A percentile compares a stretch with the other conserved stretches of the same genome.
These are phyloP conservation scores for Eristalis intricaria DNA, from an alignment of 2,888 invertebrate genomes.

Conservation along the genomic window DNA sequence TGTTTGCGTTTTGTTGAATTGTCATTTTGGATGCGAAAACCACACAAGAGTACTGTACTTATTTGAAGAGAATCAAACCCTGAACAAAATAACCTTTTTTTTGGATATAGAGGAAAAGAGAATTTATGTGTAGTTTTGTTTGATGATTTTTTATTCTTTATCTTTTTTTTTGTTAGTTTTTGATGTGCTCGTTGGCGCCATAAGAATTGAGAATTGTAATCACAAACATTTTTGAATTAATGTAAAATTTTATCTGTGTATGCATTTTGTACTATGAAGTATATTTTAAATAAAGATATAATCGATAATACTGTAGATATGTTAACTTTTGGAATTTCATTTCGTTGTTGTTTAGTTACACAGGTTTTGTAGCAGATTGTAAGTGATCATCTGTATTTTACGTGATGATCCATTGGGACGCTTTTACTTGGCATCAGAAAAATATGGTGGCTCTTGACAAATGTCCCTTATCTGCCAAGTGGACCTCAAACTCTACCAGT, in stretches of 20 bases:
- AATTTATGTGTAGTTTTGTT: constrained; percentile 1
- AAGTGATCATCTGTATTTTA: too few relatives aligned
- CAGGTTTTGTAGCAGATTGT: too few relatives aligned
- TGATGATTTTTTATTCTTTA: constrained; percentile 8
- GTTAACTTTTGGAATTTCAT: constrained; percentile 14
- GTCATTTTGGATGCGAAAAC: not conserved
- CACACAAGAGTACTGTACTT: constrained; percentile 41
- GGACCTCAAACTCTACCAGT: too few relatives aligned
- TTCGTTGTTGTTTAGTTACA: not conserved
- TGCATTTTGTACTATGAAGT: constrained; percentile 55
- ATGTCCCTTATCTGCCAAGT: too few relatives aligned
- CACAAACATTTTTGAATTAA: constrained; percentile 59
- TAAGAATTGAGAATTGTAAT: constrained; percentile 48
- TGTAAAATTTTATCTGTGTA: constrained; percentile 51
- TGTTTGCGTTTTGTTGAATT: constrained; percentile 13
- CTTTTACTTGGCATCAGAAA: too few relatives aligned
- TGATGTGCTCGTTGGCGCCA: constrained; percentile 45
- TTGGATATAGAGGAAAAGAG: constrained; percentile 4
- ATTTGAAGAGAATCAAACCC: constrained; percentile 54
- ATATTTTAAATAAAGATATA: constrained; percentile 65
- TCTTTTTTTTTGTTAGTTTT: constrained; percentile 29
- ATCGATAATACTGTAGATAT: constrained; percentile 53
- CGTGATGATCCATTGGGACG: too few relatives aligned
- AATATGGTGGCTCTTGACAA: too few relatives aligned
- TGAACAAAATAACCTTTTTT: constrained; percentile 63